phyloP scores from a whole-genome alignment of 2,113 vertebrate species.

The Microtus oregoni region DNA sequence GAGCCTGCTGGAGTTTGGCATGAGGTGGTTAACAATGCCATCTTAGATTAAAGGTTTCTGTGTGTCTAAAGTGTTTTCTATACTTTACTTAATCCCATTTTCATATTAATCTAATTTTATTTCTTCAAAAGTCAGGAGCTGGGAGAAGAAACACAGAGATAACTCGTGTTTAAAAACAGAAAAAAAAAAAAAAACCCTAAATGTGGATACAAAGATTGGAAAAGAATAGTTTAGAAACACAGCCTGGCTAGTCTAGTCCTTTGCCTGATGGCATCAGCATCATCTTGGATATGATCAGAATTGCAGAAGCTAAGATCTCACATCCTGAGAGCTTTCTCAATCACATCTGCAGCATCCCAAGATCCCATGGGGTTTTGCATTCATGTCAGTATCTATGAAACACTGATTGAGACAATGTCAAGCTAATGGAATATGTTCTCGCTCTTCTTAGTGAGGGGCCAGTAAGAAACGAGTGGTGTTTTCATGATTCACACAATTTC shows the following conservation, averaged over 20 bases:
- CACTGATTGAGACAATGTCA: not conserved
- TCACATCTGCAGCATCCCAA: not conserved
- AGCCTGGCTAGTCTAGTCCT: not conserved
- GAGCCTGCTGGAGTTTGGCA: not conserved
- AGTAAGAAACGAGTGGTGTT: not conserved
- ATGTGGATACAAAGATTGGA: conserved; percentile 15
- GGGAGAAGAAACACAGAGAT: conserved; percentile 30
- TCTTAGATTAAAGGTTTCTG: not conserved
- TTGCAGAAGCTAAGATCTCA: not conserved
- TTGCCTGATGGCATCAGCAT: not conserved
- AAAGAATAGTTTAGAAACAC: not conserved
- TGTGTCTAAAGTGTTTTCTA: conserved; percentile 20
- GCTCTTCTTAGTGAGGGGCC: not conserved
- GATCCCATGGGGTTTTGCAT: not conserved
- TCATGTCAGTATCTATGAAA: not conserved
- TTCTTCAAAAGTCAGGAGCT: conserved; percentile 64
- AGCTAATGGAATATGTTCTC: not conserved
- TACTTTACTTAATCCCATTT: conserved; percentile 45
- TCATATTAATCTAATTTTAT: conserved; percentile 16
- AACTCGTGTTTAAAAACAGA: conserved; percentile 43
- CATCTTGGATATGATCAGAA: not conserved
- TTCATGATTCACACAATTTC: not conserved
- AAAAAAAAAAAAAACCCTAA: not conserved
- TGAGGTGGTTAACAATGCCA: not conserved
- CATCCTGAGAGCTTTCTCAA: not conserved